Evolutionary conservation across 2,888 invertebrate genomes (phyloP).

Genomic region (Euplagia quadripunctaria): DNA sequence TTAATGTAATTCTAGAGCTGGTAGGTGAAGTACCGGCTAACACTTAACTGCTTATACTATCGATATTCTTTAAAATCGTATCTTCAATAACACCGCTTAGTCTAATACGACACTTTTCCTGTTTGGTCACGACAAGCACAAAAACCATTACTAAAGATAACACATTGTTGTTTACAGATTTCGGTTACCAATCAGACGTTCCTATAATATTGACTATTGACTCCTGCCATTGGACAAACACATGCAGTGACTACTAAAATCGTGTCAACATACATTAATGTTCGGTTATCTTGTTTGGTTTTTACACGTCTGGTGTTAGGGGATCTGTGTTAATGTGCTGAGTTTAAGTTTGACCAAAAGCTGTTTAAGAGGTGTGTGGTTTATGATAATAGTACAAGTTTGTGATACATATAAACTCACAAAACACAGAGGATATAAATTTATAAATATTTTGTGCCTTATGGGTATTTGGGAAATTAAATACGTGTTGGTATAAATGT

Average conservation of each 20-base stretch:
- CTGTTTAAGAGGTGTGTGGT: neutral
- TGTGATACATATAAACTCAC: neutral
- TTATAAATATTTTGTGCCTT: too few relatives aligned
- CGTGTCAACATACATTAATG: conserved; percentile 38
- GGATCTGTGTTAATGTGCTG: conserved; percentile 17
- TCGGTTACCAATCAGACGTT: conserved; percentile 42
- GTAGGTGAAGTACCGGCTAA: neutral
- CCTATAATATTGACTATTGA: conserved; percentile 52
- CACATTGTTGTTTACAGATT: conserved; percentile 41
- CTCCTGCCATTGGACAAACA: conserved; percentile 36
- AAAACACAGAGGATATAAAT: neutral
- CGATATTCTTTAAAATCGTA: conserved; percentile 5
- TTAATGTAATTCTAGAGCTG: neutral
- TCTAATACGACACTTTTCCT: conserved; percentile 23
- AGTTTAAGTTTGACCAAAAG: conserved; percentile 6
- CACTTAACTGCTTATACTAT: neutral
- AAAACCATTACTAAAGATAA: conserved; percentile 50
- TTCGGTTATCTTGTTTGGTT: conserved; percentile 48
- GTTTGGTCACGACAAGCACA: conserved; percentile 35
- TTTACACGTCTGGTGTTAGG: conserved; percentile 36
- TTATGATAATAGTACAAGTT: neutral
- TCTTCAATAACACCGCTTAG: conserved; percentile 12
- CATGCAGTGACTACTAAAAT: conserved; percentile 23
- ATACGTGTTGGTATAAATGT: too few relatives aligned
- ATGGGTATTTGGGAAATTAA: too few relatives aligned